Evolutionary conservation across 1,140 invertebrate species (phyloP), one percentile per base, ranked within the genome.

Genomic region (Zaprionus ghesquierei): DNA sequence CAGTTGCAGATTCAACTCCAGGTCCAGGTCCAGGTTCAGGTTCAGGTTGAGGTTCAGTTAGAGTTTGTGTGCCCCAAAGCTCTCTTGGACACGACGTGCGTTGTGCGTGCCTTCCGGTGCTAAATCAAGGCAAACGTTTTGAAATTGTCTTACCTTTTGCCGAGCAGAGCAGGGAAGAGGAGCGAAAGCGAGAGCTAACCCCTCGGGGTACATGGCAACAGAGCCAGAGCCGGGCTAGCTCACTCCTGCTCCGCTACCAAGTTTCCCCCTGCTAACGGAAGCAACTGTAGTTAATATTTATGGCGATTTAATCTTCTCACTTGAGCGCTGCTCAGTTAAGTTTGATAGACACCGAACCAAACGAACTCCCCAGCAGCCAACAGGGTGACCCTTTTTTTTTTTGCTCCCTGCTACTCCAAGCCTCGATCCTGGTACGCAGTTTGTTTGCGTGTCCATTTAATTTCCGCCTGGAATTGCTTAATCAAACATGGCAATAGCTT

Each of bases 261-360:
- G 33, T 35, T 35, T n/a, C 35, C 46, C 10, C 6, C 25, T 12
- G 4, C 25, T 50, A 25, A 25, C 69, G 77, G 69, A 75, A 80
- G 65, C 85, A 80, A 89, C 84, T 89, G 84, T 89, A 89, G 84
- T 89, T 89, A 89, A 89, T 89, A 89, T 89, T 89, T 89, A 89
- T 89, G 85, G 84, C 84, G 84, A 89, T 89, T 89, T 89, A 89
- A 89, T 89, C 84, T 89, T 89, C 84, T 89, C 84, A 89, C 84
- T 89, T 89, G 84, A 89, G 68, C 80, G 84, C 80, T 77, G 79
- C 77, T 84, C 84, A 84, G 84, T 87, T 87, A 87, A 87, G 79
- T 87, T 89, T 89, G 84, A 87, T 89, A 80, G 76, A 87, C 84
- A 63, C 76, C 18, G 35, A 23, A 33, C 63, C 41, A 25, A 50